Conservation (phyloP, 2,113 vertebrate species). For the Opisthocomus hoazin region DNA sequence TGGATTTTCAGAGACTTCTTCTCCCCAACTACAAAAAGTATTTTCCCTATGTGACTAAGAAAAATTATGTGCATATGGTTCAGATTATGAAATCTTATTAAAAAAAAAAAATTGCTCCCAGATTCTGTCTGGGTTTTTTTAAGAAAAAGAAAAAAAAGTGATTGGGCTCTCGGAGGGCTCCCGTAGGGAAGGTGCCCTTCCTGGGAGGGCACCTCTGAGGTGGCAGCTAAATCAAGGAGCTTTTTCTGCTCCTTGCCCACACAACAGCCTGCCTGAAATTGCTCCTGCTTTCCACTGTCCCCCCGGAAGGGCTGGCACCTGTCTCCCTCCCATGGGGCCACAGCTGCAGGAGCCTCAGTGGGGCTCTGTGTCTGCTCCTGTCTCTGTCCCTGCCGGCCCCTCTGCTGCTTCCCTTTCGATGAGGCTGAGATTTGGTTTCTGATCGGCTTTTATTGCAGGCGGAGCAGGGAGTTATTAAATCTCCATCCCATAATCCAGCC, state of each 20-base stretch:
- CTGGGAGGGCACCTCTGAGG: neutral
- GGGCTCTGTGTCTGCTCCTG: neutral
- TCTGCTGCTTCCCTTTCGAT: neutral
- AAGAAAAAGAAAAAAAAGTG: neutral
- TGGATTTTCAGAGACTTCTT: neutral
- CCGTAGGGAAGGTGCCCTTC: neutral
- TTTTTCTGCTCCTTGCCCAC: neutral
- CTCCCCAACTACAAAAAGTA: neutral
- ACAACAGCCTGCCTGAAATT: neutral
- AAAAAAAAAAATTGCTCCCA: neutral
- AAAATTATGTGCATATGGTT: rapidly evolving
- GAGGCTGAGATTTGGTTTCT: conserved; percentile 15
- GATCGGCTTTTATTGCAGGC: conserved; percentile 21
- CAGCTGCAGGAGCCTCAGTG: neutral
- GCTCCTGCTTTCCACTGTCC: neutral
- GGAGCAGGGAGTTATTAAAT: conserved; percentile 1
- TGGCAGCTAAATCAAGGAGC: neutral
- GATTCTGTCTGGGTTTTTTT: neutral
- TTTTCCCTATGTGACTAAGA: neutral
- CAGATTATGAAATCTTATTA: neutral
- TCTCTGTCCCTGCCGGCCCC: neutral
- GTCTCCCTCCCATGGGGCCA: neutral
- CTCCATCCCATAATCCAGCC: neutral
- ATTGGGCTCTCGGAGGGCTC: neutral
- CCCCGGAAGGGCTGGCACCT: neutral